Percentiles rank a stretch among this genome's conserved stretches.
Conservation (phyloP, 2,113 vertebrate genomes). For the Brachypodius melanocephalos region DNA sequence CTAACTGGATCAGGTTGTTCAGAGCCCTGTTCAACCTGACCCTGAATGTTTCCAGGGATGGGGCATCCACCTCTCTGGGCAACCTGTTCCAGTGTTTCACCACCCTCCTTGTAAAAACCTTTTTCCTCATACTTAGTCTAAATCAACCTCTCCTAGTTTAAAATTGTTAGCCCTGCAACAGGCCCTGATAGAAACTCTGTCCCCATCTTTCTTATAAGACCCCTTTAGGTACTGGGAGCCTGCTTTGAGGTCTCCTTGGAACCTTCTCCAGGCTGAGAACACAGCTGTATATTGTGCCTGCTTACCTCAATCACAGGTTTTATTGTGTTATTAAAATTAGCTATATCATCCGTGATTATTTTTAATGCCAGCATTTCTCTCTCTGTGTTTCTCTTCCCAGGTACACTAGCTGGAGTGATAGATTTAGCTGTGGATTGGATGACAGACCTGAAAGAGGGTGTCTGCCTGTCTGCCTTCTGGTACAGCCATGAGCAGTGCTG, state of each 20-base stretch:
- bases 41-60: background rate
- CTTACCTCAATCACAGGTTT: background rate
- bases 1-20: background rate
- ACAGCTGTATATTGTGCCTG: background rate
- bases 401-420: slow-evolving; percentile 93
- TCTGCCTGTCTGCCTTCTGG: slow-evolving; percentile 93
- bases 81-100: background rate
- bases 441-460: slow-evolving; percentile 96
- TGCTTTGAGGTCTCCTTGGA: background rate
- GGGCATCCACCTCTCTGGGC: background rate
- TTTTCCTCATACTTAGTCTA: background rate
- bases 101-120: background rate
- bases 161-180: background rate
- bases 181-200: background rate
- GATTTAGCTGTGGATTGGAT: slow-evolving; percentile 98
- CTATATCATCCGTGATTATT: background rate
- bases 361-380: background rate
- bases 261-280: background rate
- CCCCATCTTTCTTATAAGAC: background rate
- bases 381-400: slow-evolving; percentile 64
- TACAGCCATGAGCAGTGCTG: slow-evolving; percentile 98
- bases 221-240: background rate
- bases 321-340: background rate
- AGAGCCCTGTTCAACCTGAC: background rate
- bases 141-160: background rate